phyloP scores from a whole-genome alignment of 2,888 invertebrate species.

The Trissolcus japonicus region DNA sequence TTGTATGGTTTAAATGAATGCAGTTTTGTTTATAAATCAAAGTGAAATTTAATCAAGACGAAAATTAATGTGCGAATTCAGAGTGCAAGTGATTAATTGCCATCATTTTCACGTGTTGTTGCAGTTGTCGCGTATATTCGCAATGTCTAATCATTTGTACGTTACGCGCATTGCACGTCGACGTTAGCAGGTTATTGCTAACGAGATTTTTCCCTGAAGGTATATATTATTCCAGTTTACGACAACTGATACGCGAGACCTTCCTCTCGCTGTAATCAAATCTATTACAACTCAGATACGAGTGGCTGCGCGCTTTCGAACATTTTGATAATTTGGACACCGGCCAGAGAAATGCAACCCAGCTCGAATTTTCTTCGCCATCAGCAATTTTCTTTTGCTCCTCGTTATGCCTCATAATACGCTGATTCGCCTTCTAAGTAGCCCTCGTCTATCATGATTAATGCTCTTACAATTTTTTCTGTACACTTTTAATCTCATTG shows the following conservation, averaged over 20 bases:
- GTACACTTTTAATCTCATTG: no score
- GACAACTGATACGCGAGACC: slow-evolving; percentile 5
- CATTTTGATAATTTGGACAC: slow-evolving; percentile 18
- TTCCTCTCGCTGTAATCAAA: slow-evolving; percentile 7
- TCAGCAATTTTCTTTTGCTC: slow-evolving; percentile 19
- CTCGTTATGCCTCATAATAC: slow-evolving; percentile 16
- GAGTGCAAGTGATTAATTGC: slow-evolving; percentile 7
- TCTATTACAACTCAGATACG: neutral
- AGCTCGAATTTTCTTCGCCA: slow-evolving; percentile 7
- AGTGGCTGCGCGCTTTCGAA: slow-evolving; percentile 1
- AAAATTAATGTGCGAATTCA: slow-evolving; percentile 1
- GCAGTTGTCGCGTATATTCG: slow-evolving; percentile 23
- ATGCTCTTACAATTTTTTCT: neutral
- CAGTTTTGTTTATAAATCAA: no score
- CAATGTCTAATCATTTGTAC: slow-evolving; percentile 29
- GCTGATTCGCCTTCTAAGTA: slow-evolving; percentile 7
- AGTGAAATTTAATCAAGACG: neutral
- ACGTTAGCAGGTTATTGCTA: slow-evolving; percentile 25
- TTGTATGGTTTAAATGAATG: no score
- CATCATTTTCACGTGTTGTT: slow-evolving; percentile 30
- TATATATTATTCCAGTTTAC: slow-evolving; percentile 1
- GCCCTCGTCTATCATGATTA: slow-evolving; percentile 3
- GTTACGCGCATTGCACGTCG: slow-evolving; percentile 6
- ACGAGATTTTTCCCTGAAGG: slow-evolving; percentile 5
- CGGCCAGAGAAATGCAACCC: slow-evolving; percentile 3